Base-by-base conservation (phyloP, 1,140 invertebrate genomes). In the Leptinotarsa undecemlineata region DNA sequence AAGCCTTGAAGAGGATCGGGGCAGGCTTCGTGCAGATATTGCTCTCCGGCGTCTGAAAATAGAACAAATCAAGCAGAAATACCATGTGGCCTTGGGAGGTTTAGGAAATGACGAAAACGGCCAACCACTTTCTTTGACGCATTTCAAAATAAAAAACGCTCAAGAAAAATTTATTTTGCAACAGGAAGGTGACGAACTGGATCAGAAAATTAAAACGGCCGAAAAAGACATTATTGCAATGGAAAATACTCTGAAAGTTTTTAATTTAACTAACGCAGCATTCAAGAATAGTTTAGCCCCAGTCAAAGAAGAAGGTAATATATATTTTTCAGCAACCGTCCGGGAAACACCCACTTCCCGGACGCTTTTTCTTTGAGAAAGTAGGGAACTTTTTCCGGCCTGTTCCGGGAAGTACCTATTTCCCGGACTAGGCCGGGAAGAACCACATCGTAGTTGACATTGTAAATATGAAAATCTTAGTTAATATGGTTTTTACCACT, bases 171-270 rank as follows among this genome's bases (percentile, higher is more conserved):
- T 88, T 60, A 86, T 91, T 76, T 80, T 94, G 20, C 90, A 91
- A 79, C 88, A 91, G 81, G 87, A 90, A 78, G 92, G 93, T n/a
- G 91, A 92, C 78, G 84, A 88, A 63, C 85, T 93, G 74, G 92
- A 94, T 82, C 86, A 86, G 3, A 88, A 90, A 68, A 91, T 93
- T 19, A 84, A 86, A 76, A 90, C 89, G 79, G 87, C 89, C 21
- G 93, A 93, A 85, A 85, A 88, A 47, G 92, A 94, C 83, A 91
- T 93, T 74, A 85, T 89, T 20, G 92, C 91, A 47, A 90, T 93
- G 85, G 92, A 94, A 83, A 92, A 92, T 79, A 93, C 92, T 15
- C 81, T 94, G 74, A 89, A 89, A 47, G 84, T 93, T 6, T 86
- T 93, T 13, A 91, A 91, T 81, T 83, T 87, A n/a, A 89, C 91